Conservation (phyloP, 2,888 invertebrate genomes). For the Rhopalosiphum nymphaeae region DNA sequence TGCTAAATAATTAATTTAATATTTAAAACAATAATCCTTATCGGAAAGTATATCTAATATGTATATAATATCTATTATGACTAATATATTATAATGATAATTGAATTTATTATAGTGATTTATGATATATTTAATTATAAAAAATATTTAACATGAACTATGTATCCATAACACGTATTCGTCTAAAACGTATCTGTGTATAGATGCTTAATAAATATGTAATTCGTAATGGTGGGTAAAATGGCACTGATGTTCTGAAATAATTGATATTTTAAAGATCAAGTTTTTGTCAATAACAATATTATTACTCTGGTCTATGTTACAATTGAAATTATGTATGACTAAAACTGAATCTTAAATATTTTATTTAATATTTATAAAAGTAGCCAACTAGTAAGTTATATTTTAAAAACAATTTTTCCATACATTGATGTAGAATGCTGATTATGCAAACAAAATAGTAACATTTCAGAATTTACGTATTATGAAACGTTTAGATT, state of each 20-base stretch:
- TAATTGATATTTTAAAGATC: background rate
- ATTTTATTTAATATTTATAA: no score
- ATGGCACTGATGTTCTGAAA: background rate
- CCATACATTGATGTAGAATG: no score
- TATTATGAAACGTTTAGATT: no score
- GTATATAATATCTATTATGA: background rate
- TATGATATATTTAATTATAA: background rate
- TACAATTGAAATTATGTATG: no score
- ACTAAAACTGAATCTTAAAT: no score
- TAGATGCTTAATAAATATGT: background rate
- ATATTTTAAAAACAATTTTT: no score
- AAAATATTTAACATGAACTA: background rate
- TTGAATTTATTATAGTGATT: background rate
- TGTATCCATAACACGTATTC: background rate
- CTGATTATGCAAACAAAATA: no score
- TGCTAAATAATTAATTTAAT: background rate
- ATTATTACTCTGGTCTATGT: background rate
- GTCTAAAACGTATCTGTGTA: background rate
- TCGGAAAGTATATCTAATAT: background rate
- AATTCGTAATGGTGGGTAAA: background rate
- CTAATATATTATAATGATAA: background rate
- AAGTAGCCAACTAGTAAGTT: no score
- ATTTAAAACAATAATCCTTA: background rate
- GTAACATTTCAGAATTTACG: no score
- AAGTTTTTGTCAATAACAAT: background rate